Percentiles rank a stretch among this genome's conserved stretches.
phyloP scores from a whole-genome alignment of 2,113 vertebrate species.

The Cacatua alba region DNA sequence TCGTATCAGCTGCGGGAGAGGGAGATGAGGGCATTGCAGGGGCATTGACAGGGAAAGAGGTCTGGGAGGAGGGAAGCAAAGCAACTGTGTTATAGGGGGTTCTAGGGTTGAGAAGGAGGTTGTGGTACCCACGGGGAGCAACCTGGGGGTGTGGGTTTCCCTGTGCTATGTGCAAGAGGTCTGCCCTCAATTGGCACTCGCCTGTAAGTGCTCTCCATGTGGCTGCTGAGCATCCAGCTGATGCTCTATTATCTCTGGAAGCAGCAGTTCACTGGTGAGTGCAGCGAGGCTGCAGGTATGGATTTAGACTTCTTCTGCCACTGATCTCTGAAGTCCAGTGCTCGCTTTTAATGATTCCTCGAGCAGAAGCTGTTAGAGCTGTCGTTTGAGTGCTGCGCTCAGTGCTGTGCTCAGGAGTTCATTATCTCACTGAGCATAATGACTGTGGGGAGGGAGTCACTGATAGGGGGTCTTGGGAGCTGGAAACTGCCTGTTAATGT shows the following conservation, averaged over 20 bases:
- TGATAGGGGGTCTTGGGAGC: not conserved
- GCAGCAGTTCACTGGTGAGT: not conserved
- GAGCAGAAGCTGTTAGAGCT: not conserved
- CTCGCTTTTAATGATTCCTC: not conserved
- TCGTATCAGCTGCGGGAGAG: not conserved
- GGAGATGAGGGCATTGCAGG: not conserved
- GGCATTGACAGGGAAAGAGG: not conserved
- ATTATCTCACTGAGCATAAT: not conserved
- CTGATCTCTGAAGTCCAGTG: not conserved
- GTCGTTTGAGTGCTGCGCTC: not conserved
- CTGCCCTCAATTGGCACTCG: accelerated
- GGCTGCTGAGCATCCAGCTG: not conserved
- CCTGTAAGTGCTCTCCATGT: accelerated
- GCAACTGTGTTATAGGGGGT: not conserved
- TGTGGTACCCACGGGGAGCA: not conserved
- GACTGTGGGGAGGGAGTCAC: not conserved
- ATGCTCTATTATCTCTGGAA: not conserved
- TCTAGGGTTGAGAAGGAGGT: not conserved
- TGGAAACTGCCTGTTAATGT: not conserved
- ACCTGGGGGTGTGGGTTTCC: not conserved
- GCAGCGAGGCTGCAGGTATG: not conserved
- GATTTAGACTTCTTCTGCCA: not conserved
- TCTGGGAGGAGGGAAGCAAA: not conserved
- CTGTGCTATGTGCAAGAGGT: accelerated
- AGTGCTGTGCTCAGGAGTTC: not conserved